These are phyloP conservation scores for Chironomus striatipennis DNA, from an alignment of 1,140 invertebrate genomes.

Conservation along the genomic window DNA sequence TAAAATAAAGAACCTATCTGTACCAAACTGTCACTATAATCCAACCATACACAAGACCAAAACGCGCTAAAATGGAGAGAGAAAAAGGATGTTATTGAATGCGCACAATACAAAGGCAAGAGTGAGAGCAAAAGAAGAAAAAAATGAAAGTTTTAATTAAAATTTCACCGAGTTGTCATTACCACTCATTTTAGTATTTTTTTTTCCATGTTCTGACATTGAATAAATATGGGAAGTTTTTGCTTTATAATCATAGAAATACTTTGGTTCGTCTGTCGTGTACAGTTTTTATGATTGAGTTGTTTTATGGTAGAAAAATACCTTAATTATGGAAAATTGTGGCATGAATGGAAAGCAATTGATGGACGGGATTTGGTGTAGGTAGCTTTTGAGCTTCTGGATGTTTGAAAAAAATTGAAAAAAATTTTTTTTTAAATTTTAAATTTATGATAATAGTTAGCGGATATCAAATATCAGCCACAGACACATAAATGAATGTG, in stretches of 20 bases:
- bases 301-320: too few relatives aligned
- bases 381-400: neutral
- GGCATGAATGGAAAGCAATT: neutral
- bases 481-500: neutral
- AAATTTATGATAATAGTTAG: too few relatives aligned
- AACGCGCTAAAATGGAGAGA: neutral
- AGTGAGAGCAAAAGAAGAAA: conserved; percentile 4
- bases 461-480: too few relatives aligned
- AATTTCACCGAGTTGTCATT: conserved; percentile 22
- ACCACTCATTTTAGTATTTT: neutral
- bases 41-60: too few relatives aligned
- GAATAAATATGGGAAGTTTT: conserved; percentile 18
- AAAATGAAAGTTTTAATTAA: conserved; percentile 23
- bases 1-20: too few relatives aligned
- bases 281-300: too few relatives aligned
- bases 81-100: neutral
- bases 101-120: neutral
- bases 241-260: neutral
- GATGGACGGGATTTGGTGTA: neutral
- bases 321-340: neutral
- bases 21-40: too few relatives aligned
- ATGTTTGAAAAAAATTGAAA: neutral
- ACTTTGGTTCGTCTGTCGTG: too few relatives aligned
- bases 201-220: neutral
- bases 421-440: too few relatives aligned